These are phyloP conservation scores for Conops quadrifasciatus DNA, from an alignment of 2,888 invertebrate genomes.

Conservation along the genomic window DNA sequence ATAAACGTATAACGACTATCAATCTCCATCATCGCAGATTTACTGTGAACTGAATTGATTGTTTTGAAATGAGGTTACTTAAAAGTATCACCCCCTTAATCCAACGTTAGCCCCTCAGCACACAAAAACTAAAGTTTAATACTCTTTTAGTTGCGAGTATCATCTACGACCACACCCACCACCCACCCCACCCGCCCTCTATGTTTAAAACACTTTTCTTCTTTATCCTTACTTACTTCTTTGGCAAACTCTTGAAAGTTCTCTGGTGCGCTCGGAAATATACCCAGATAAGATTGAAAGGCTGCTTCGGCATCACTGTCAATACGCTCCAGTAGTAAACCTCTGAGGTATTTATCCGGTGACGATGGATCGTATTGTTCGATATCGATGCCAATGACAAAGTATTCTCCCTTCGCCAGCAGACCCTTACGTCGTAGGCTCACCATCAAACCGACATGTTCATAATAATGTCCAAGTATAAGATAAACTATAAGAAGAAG, in stretches of 20 bases:
- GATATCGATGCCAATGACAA: constrained; percentile 90
- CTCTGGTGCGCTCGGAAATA: constrained; percentile 79
- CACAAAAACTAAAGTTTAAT: too few relatives aligned
- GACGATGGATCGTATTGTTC: constrained; percentile 84
- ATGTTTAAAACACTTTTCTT: too few relatives aligned
- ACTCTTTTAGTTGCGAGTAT: too few relatives aligned
- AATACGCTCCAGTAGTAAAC: constrained; percentile 71
- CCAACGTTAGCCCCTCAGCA: not conserved
- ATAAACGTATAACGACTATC: too few relatives aligned
- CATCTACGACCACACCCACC: too few relatives aligned
- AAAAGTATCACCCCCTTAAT: not conserved
- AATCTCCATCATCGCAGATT: too few relatives aligned
- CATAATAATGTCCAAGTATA: constrained; percentile 87
- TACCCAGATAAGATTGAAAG: constrained; percentile 83
- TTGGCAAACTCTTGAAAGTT: constrained; percentile 78
- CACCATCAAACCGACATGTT: constrained; percentile 89
- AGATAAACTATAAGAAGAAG: constrained; percentile 77
- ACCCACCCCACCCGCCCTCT: too few relatives aligned
- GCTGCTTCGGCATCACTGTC: constrained; percentile 73
- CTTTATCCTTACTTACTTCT: constrained; percentile 53
- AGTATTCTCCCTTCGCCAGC: constrained; percentile 88
- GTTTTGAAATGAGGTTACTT: too few relatives aligned
- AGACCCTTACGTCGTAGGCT: constrained; percentile 84
- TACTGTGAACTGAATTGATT: too few relatives aligned
- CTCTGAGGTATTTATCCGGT: constrained; percentile 82